Evolutionary conservation across 2,797 vertebrate species (phyloP).

Genomic region (Muscicapa striata): DNA sequence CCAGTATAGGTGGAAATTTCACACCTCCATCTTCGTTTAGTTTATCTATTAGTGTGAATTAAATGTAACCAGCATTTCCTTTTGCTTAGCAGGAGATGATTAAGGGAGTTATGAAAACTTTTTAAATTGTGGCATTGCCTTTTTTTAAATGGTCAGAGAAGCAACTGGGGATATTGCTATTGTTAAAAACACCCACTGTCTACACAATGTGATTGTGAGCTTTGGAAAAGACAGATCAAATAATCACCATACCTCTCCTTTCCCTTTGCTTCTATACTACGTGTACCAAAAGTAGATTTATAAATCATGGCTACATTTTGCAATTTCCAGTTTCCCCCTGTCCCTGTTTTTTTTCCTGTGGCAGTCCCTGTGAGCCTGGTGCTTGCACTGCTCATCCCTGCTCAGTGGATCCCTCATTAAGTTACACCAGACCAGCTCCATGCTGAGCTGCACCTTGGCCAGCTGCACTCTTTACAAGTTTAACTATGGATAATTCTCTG

Average conservation of each 20-base stretch:
- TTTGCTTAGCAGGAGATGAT: background rate
- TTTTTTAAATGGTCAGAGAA: background rate
- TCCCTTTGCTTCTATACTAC: background rate
- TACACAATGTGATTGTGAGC: background rate
- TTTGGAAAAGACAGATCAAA: background rate
- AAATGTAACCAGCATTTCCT: background rate
- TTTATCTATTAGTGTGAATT: background rate
- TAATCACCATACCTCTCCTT: background rate
- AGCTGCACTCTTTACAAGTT: background rate
- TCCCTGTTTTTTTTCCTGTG: too few species aligned
- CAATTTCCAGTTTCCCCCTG: rapidly evolving
- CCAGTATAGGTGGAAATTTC: background rate
- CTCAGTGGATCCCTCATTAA: background rate
- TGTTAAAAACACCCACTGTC: background rate
- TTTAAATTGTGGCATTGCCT: background rate
- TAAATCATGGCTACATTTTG: background rate
- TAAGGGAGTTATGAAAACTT: background rate
- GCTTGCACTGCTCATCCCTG: background rate
- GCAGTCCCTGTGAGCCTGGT: background rate
- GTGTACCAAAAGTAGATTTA: background rate
- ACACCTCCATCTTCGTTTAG: background rate
- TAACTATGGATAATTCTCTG: background rate
- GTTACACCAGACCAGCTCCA: background rate
- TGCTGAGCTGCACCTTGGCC: background rate
- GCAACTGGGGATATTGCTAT: background rate